Percentiles rank a stretch among this genome's conserved stretches.
Conservation (phyloP, 1,140 invertebrate species). For the Helicoverpa armigera region DNA sequence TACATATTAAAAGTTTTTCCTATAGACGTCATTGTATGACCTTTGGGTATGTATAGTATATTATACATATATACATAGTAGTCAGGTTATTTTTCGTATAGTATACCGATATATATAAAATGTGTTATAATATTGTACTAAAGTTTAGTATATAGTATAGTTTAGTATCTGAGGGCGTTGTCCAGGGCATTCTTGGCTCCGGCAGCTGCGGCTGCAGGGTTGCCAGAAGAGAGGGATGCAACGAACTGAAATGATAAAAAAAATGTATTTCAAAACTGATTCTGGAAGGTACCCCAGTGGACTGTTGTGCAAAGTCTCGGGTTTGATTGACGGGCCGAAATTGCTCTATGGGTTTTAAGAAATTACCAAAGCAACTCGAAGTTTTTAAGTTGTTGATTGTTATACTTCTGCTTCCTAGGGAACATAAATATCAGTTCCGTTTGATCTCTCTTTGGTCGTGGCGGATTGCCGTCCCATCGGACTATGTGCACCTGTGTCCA, state of each 20-base stretch:
- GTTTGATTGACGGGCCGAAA: no score
- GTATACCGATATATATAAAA: neutral
- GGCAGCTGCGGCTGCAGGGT: neutral
- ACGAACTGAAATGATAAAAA: conserved; percentile 17
- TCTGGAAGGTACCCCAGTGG: no score
- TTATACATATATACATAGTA: conserved; percentile 15
- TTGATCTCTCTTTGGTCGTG: no score
- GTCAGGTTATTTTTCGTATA: conserved; percentile 9
- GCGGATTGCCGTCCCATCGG: no score
- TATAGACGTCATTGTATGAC: neutral
- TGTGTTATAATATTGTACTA: neutral
- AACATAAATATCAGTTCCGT: no score
- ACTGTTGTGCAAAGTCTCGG: no score
- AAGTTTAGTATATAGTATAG: neutral
- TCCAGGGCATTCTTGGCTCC: neutral
- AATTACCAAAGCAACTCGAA: no score
- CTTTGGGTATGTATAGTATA: neutral
- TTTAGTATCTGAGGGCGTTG: neutral
- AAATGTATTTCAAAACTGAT: no score
- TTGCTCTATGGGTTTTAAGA: no score
- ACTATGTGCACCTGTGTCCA: no score
- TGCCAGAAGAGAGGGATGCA: neutral
- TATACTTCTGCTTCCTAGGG: no score
- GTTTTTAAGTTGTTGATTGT: no score
- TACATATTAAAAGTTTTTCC: conserved; percentile 56